Evolutionary conservation across 2,888 invertebrate species (phyloP), one percentile per base, ranked within the genome.

Genomic region (Drosophila merina): DNA sequence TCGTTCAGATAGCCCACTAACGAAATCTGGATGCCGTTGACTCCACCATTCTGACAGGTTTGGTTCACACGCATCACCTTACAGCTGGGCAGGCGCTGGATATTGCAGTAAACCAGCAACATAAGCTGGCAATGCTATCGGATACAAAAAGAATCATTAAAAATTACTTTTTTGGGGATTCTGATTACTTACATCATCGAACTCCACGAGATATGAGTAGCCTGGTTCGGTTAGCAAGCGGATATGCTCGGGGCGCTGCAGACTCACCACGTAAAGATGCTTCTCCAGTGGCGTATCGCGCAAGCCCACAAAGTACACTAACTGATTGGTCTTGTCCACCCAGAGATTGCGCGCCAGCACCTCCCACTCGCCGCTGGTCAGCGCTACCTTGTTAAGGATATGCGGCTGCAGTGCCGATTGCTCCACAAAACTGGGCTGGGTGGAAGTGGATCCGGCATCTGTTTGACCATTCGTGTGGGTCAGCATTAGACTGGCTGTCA

Each of bases 331-430:
- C 71, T 94, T 94, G 91, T 99, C 97, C 38, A 98, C 96, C 97
- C 98, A 98, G 57, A 98, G 93, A 92, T 95, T 95, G 70, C 95
- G 94, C 30, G 96, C 95, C 86, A 97, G 93, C 14, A 98, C 97
- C 91, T 97, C 98, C 98, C 98, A 98, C n/a, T 97, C 96, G 0
- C 98, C 98, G 10, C 94, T 94, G 0, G 98, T 98, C 79, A 98
- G 92, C 0, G 96, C 94, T 68, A 92, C 92, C 90, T 95, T 95
- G 67, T 94, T 94, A 57, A 95, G 89, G 70, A 96, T 93, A 81
- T 94, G 94, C 0, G 96, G 95, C 20, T 92, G 92, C 57, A 92
- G 66, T 6, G 88, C 90, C 7, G 88, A 77, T 28, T 81, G 75
- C 64, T 90, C 91, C 14, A 91, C 87, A 50, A 79, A 82, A 60